Percentiles rank a stretch among this genome's conserved stretches.
These are phyloP conservation scores for Asbolus verrucosus DNA, from an alignment of 1,140 invertebrate species.

Conservation along the genomic window DNA sequence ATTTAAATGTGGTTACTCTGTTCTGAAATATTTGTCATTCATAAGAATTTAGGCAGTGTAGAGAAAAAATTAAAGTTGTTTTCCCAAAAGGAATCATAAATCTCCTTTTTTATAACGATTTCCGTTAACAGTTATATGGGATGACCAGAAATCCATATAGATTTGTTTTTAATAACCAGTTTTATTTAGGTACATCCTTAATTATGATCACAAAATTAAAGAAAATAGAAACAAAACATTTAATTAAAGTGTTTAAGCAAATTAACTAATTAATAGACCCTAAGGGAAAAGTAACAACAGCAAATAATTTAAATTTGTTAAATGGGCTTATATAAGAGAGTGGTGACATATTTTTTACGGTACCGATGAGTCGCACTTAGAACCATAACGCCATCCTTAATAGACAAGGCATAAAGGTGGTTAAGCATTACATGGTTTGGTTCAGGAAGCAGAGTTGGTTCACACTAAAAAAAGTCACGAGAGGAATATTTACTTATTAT, in stretches of 20 bases:
- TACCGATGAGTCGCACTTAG: slow-evolving; percentile 97
- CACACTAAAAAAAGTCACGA: slow-evolving; percentile 79
- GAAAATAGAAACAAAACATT: too few species aligned
- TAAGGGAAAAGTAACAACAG: background rate
- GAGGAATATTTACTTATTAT: slow-evolving; percentile 5
- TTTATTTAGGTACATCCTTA: too few species aligned
- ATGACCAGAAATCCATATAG: too few species aligned
- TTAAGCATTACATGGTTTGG: slow-evolving; percentile 99
- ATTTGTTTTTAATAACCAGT: too few species aligned
- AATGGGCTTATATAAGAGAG: slow-evolving; percentile 98
- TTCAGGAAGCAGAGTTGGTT: slow-evolving; percentile 97
- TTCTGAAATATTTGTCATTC: too few species aligned
- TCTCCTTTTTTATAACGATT: too few species aligned
- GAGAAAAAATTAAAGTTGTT: too few species aligned
- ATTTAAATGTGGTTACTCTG: too few species aligned
- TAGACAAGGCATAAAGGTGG: slow-evolving; percentile 98
- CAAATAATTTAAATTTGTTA: slow-evolving; percentile 66
- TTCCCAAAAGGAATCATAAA: too few species aligned
- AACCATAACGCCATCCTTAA: slow-evolving; percentile 99
- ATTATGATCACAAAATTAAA: background rate
- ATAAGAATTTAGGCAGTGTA: too few species aligned
- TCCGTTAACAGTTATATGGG: too few species aligned
- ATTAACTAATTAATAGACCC: background rate
- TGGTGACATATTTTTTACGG: slow-evolving; percentile 99
- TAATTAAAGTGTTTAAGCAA: background rate